Percentiles rank a stretch among this genome's conserved stretches.
Evolutionary conservation across 2,113 vertebrate genomes (phyloP).

Genomic region (Sylvilagus bachmani): DNA sequence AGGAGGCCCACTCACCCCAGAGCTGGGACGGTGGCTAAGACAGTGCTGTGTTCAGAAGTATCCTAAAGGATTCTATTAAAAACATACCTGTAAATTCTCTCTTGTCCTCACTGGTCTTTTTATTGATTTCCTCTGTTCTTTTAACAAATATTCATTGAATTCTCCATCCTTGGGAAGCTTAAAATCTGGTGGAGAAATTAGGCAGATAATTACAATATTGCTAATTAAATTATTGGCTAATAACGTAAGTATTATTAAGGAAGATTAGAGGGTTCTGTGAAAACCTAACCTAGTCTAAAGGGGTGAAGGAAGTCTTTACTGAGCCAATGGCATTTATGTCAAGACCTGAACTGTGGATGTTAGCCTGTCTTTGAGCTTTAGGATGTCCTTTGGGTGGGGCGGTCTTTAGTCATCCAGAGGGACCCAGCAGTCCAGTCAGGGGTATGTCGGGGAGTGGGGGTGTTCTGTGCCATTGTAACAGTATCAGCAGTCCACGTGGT

Average conservation of each 20-base stretch:
- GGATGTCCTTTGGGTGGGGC: not conserved
- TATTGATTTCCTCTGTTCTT: constrained; percentile 30
- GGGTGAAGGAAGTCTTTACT: not conserved
- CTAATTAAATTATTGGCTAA: constrained; percentile 11
- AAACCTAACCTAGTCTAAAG: not conserved
- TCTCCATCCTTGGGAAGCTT: constrained; percentile 13
- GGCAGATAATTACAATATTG: constrained; percentile 48
- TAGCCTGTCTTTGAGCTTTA: constrained; percentile 12
- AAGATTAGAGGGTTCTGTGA: not conserved
- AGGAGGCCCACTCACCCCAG: not conserved
- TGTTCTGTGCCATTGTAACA: not conserved
- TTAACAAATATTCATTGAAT: constrained; percentile 54
- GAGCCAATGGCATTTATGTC: not conserved
- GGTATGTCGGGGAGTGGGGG: not conserved
- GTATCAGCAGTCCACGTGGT: not conserved
- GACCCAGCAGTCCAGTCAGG: not conserved
- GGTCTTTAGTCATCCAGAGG: not conserved
- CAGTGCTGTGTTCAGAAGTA: not conserved
- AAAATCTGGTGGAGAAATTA: constrained; percentile 47
- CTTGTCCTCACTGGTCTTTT: constrained; percentile 15
- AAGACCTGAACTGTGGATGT: constrained; percentile 4
- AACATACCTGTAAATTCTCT: not conserved
- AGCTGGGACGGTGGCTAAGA: not conserved
- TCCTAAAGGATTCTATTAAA: constrained; percentile 36
- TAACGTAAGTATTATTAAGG: constrained; percentile 36